These are phyloP conservation scores for Rapana venosa DNA, from an alignment of 2,888 invertebrate species.

Conservation along the genomic window DNA sequence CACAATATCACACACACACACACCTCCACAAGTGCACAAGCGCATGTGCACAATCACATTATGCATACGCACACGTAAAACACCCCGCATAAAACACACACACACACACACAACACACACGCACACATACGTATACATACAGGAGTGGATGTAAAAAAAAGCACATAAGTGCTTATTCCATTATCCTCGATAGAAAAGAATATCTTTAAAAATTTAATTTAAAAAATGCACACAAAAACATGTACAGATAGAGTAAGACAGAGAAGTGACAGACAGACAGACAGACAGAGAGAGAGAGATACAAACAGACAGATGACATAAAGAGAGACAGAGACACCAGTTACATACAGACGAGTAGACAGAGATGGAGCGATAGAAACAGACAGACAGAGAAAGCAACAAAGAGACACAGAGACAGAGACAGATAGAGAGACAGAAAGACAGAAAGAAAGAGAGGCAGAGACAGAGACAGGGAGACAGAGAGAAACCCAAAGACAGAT, in stretches of 20 bases:
- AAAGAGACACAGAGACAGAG: background rate
- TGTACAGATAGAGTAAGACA: background rate
- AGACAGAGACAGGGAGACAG: background rate
- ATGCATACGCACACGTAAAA: background rate
- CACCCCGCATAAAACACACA: no score
- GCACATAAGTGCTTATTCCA: no score
- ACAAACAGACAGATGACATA: conserved; percentile 12
- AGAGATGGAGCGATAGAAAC: background rate
- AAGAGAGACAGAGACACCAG: conserved; percentile 3
- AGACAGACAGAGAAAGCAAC: background rate
- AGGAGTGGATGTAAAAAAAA: no score
- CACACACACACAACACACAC: no score
- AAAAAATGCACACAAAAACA: conserved; percentile 18
- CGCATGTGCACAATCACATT: no score
- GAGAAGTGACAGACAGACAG: background rate
- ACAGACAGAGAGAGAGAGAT: background rate
- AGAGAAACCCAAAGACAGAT: background rate
- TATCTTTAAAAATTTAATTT: no score
- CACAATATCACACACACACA: background rate
- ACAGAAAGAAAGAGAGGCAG: background rate
- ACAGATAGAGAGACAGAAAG: background rate
- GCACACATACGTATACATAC: no score
- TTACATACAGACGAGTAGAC: background rate
- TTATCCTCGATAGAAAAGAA: no score
- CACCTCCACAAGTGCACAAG: no score